These are phyloP conservation scores for Oostethus manadensis DNA, from an alignment of 2,113 vertebrate genomes.

Conservation along the genomic window DNA sequence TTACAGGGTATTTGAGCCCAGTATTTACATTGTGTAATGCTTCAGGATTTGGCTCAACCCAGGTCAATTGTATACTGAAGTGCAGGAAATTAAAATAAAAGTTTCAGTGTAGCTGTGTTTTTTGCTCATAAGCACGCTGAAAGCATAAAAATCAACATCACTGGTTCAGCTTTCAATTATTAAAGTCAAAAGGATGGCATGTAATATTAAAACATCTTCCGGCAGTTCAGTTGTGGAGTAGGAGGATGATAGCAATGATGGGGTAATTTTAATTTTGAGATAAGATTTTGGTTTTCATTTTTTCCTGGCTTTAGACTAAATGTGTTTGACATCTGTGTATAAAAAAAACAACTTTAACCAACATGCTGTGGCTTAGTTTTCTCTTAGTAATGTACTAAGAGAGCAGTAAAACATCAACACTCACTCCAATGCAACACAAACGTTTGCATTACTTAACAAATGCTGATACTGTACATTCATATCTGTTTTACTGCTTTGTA, in stretches of 20 bases:
- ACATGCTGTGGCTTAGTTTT: conserved; percentile 2
- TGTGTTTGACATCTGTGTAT: conserved; percentile 20
- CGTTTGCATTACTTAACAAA: conserved; percentile 7
- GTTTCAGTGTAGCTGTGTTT: conserved; percentile 43
- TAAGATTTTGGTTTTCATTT: conserved; percentile 20
- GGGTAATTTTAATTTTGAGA: background rate
- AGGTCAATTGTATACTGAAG: conserved; percentile 2
- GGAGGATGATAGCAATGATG: conserved; percentile 27
- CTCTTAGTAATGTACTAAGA: conserved; percentile 6
- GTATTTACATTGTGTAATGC: background rate
- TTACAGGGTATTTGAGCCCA: background rate
- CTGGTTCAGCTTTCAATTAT: conserved; percentile 63
- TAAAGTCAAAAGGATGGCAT: conserved; percentile 70
- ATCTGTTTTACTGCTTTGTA: conserved; percentile 1
- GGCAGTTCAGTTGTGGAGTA: conserved; percentile 46
- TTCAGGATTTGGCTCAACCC: background rate
- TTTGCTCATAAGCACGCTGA: conserved; percentile 40
- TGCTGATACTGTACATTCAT: conserved; percentile 8
- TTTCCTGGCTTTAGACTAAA: conserved; percentile 28
- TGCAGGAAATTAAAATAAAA: conserved; percentile 30
- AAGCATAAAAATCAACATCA: conserved; percentile 67
- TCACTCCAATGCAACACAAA: background rate
- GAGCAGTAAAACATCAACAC: background rate
- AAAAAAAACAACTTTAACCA: conserved; percentile 22
- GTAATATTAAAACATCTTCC: conserved; percentile 72